Conservation (phyloP, 2,888 invertebrate species). For the Phortica okadai region DNA sequence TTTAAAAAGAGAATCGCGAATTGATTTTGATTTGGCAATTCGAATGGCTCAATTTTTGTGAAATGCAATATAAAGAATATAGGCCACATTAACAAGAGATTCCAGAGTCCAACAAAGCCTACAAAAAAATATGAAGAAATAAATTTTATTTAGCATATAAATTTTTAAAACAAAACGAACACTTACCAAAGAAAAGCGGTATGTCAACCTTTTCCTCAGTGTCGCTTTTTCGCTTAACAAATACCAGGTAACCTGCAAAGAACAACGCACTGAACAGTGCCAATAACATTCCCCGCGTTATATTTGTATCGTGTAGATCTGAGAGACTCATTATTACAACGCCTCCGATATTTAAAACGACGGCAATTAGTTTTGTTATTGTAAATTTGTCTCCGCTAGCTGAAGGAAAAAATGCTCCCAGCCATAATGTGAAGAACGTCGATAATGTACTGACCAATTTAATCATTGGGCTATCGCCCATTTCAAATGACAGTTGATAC, state of each 20-base stretch:
- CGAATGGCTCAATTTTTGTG: conserved; percentile 88
- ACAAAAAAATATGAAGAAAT: conserved; percentile 50
- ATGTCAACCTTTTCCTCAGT: conserved; percentile 96
- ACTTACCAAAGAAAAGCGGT: conserved; percentile 94
- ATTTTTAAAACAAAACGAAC: not conserved
- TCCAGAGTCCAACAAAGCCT: conserved; percentile 97
- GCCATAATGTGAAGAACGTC: conserved; percentile 90
- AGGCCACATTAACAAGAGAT: conserved; percentile 92
- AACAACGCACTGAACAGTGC: conserved; percentile 91
- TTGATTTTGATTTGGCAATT: conserved; percentile 89
- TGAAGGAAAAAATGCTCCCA: conserved; percentile 92
- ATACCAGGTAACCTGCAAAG: conserved; percentile 93
- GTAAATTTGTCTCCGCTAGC: conserved; percentile 89
- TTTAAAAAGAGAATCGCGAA: conserved; percentile 89
- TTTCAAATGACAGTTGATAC: conserved; percentile 90
- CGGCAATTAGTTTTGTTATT: conserved; percentile 89
- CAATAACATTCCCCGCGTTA: conserved; percentile 88
- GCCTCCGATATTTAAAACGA: conserved; percentile 86
- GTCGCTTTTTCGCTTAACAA: conserved; percentile 90
- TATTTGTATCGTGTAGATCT: conserved; percentile 82
- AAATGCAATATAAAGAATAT: conserved; percentile 91
- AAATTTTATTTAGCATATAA: not conserved
- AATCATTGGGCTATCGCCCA: conserved; percentile 90
- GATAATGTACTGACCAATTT: conserved; percentile 91
- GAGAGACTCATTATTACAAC: conserved; percentile 89